Evolutionary conservation across 2,888 invertebrate genomes (phyloP).

Genomic region (Mellilla xanthometata): DNA sequence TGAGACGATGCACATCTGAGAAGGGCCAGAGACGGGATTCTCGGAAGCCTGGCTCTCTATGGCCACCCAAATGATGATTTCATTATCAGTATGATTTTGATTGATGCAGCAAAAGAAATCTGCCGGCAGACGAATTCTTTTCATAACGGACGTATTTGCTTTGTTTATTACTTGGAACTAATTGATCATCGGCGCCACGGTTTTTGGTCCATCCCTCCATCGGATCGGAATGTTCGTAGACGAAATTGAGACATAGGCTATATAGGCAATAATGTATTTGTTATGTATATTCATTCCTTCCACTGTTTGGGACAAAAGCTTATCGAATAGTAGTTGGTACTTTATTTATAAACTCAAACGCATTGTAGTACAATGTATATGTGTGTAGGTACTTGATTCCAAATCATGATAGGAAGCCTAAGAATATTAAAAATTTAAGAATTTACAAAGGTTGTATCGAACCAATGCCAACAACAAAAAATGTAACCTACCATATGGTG

Average conservation of each 20-base stretch:
- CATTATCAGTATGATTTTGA: constrained; percentile 83
- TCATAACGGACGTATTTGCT: constrained; percentile 72
- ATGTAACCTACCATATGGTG: too few relatives aligned
- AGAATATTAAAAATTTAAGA: too few relatives aligned
- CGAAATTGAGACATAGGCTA: constrained; percentile 22
- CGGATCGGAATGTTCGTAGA: constrained; percentile 21
- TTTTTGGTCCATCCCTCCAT: constrained; percentile 61
- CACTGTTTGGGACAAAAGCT: neutral
- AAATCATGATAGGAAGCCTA: too few relatives aligned
- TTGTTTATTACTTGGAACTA: constrained; percentile 79
- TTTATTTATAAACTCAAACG: too few relatives aligned
- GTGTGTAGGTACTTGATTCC: too few relatives aligned
- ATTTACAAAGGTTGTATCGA: too few relatives aligned
- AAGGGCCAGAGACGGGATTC: constrained; percentile 57
- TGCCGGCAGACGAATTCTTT: constrained; percentile 69
- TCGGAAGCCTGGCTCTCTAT: constrained; percentile 70
- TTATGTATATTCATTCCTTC: neutral
- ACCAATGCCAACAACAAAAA: too few relatives aligned
- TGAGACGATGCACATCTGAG: constrained; percentile 59
- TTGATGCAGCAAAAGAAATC: constrained; percentile 78
- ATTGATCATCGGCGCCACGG: constrained; percentile 76
- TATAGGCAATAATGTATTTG: neutral
- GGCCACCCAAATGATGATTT: constrained; percentile 83
- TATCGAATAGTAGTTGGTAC: too few relatives aligned
- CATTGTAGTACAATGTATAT: too few relatives aligned